Percentiles rank a stretch among this genome's conserved stretches.
phyloP scores from a whole-genome alignment of 2,113 vertebrate species.

The Megalops atlanticus region DNA sequence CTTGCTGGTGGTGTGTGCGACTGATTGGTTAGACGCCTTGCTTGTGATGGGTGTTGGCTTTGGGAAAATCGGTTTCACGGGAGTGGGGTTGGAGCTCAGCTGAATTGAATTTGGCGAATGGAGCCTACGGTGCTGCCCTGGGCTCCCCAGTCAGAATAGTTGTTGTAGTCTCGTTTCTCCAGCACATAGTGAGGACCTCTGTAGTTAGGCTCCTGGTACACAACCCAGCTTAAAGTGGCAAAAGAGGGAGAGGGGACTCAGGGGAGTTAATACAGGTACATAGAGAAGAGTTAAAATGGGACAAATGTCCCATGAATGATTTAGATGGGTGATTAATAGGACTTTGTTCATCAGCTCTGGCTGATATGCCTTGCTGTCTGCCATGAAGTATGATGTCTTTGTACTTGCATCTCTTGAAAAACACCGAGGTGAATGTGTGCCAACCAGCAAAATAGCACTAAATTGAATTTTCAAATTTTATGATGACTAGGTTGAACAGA shows the following conservation, averaged over 20 bases:
- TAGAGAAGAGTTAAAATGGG: background rate
- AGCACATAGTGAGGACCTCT: slow-evolving; percentile 70
- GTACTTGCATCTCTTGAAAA: too few species aligned
- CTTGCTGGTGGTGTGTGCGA: slow-evolving; percentile 32
- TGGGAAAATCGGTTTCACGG: slow-evolving; percentile 7
- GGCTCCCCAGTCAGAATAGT: slow-evolving; percentile 71
- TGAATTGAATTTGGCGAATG: slow-evolving; percentile 69
- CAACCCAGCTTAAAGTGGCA: slow-evolving; percentile 62
- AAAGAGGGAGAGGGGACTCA: background rate
- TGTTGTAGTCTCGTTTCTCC: slow-evolving; percentile 72
- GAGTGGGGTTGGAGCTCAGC: slow-evolving; percentile 40
- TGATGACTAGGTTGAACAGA: too few species aligned
- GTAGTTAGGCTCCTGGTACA: slow-evolving; percentile 76
- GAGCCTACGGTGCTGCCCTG: slow-evolving; percentile 71
- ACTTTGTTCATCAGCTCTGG: too few species aligned
- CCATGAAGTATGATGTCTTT: too few species aligned
- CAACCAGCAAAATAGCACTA: too few species aligned
- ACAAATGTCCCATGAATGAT: background rate
- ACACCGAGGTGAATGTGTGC: too few species aligned
- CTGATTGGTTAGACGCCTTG: slow-evolving; percentile 39
- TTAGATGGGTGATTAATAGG: too few species aligned
- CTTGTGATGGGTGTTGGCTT: slow-evolving; percentile 26
- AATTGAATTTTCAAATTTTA: too few species aligned
- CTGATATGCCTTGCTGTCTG: too few species aligned
- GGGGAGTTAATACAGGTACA: background rate